These are phyloP conservation scores for Parapsyche elsis DNA, from an alignment of 1,140 invertebrate genomes.

Conservation along the genomic window DNA sequence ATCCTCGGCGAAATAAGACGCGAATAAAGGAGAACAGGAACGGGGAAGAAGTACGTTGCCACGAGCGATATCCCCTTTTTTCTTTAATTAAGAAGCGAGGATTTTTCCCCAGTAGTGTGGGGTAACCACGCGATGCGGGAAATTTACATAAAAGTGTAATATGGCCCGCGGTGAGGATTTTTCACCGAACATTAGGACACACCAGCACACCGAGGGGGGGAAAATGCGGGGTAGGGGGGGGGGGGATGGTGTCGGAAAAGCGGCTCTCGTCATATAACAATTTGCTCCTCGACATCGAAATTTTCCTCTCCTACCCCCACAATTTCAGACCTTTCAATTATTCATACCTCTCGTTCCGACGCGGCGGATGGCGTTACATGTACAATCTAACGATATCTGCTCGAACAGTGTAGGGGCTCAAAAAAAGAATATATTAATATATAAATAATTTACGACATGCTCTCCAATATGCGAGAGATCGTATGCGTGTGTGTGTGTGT, in stretches of 20 bases:
- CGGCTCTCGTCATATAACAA: conserved; percentile 29
- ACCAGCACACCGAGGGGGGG: too few relatives aligned
- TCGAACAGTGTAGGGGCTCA: background rate
- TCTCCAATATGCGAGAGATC: too few relatives aligned
- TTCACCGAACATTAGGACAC: conserved; percentile 27
- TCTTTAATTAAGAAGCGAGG: conserved; percentile 26
- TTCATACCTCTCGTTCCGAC: conserved; percentile 5
- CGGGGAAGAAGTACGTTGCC: background rate
- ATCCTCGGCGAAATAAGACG: too few relatives aligned
- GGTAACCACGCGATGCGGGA: conserved; percentile 13
- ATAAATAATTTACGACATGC: background rate
- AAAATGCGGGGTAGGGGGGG: too few relatives aligned
- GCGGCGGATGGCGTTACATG: background rate
- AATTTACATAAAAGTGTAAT: conserved; percentile 37
- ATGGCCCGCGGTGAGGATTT: conserved; percentile 27
- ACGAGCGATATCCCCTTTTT: conserved; percentile 10
- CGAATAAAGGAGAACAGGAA: too few relatives aligned
- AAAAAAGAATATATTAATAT: conserved; percentile 2
- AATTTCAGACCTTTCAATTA: conserved; percentile 38
- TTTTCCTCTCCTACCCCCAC: conserved; percentile 10
- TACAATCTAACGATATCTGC: background rate
- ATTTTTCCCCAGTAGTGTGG: background rate
- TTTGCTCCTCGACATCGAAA: conserved; percentile 28
- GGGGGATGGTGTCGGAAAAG: too few relatives aligned
- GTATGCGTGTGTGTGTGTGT: too few relatives aligned